Evolutionary conservation across 2,113 vertebrate genomes (phyloP), one percentile per base, ranked within the genome.

Genomic region (Prionailurus bengalensis): DNA sequence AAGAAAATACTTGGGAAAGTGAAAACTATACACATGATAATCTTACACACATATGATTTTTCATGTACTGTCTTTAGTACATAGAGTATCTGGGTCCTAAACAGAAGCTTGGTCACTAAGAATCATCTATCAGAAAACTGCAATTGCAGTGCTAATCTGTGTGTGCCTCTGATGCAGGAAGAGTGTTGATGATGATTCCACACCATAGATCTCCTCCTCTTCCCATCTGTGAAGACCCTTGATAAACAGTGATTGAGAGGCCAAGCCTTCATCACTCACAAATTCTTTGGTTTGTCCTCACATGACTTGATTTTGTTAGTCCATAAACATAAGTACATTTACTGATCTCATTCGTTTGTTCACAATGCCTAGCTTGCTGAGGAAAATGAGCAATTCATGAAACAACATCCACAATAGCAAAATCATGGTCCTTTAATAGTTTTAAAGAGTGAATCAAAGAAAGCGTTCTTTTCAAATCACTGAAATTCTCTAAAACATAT

Each of bases 241-340:
- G 29, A 11, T 42, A 53, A 73, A 45, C 14, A 23, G 14, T 31
- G 21, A 68, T 39, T 82, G 39, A 76, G 93, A 81, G 66, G 29
- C 65, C 79, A 93, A 80, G 29, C 4, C 10, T 55, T 81, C 65
- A 93, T 76, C 65, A 63, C 80, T 81, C 53, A 5, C 71, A 84
- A 63, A 81, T 85, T 70, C 71, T 89, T 80, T 81, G 27, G 45
- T 73, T 93, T 86, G 68, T 89, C n/a, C 78, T 79, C 70, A 45
- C 25, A 58, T 65, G 39, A 86, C 53, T 63, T 82, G 36, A 81
- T 53, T 61, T 74, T 29, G 53, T 79, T 91, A 63, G 53, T 48
- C 66, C 14, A 17, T 76, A 83, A 92, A 76, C 17, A 42, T 58
- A 55, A 21, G 58, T 65, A n/a, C 9, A 8, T 51, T 91, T 85